These are phyloP conservation scores for Dreissena polymorpha DNA, from an alignment of 1,140 invertebrate species.

Conservation along the genomic window DNA sequence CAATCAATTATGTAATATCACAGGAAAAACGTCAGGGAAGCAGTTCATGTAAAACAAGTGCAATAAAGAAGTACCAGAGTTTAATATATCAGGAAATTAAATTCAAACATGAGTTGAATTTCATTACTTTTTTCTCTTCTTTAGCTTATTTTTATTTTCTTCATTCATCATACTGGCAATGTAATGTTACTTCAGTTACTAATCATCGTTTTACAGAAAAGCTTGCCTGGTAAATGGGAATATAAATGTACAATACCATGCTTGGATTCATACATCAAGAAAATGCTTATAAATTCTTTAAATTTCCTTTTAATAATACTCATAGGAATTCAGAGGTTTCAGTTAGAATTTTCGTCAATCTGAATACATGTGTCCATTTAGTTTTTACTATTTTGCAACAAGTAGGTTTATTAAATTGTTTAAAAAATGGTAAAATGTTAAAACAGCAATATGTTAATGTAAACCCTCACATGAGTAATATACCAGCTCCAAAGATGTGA, in stretches of 20 bases:
- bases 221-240: constrained; percentile 9
- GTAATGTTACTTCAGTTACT: not conserved
- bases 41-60: constrained; percentile 27
- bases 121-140: not conserved
- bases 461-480: no score
- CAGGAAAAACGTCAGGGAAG: constrained; percentile 25
- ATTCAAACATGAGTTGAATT: not conserved
- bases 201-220: constrained; percentile 26
- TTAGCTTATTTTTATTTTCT: not conserved
- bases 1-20: no score
- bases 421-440: no score
- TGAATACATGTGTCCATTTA: not conserved
- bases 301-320: not conserved
- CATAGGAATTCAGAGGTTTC: not conserved
- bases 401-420: not conserved
- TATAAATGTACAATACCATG: not conserved
- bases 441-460: no score
- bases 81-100: not conserved
- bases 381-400: not conserved
- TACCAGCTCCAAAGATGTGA: no score
- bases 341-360: not conserved
- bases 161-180: not conserved
- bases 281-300: not conserved
- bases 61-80: not conserved
- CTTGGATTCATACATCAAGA: not conserved